A percentile compares a stretch with the other conserved stretches of the same genome.
These are phyloP conservation scores for Numida meleagris DNA, from an alignment of 2,113 vertebrate genomes.

Conservation along the genomic window DNA sequence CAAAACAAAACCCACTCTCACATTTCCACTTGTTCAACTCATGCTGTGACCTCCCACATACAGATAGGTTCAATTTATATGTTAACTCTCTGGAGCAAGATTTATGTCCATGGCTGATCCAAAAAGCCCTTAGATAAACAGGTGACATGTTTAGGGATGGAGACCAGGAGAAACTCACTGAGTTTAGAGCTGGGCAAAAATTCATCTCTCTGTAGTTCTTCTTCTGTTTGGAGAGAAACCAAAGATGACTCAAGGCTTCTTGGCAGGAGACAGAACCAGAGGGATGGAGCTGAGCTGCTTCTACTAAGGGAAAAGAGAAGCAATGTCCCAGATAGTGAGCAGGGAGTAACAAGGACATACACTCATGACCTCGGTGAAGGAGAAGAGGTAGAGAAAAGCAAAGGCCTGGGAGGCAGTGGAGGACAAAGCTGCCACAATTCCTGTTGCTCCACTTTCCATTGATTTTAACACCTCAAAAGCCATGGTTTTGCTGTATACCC, in stretches of 20 bases:
- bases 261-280: not conserved
- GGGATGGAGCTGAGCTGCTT: not conserved
- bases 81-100: not conserved
- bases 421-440: not conserved
- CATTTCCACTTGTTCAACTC: not conserved
- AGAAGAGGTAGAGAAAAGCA: not conserved
- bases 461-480: not conserved
- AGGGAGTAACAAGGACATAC: not conserved
- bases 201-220: not conserved
- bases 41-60: rapidly evolving
- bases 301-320: not conserved
- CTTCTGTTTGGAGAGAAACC: too few species aligned
- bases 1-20: not conserved
- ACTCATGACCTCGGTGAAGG: not conserved
- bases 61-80: not conserved
- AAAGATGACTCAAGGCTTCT: not conserved
- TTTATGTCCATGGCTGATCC: not conserved
- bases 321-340: not conserved
- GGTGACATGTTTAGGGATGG: not conserved
- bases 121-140: not conserved
- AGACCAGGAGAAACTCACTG: not conserved
- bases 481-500: not conserved
- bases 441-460: not conserved
- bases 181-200: not conserved
- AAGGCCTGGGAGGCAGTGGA: not conserved